Percentiles rank a stretch among this genome's conserved stretches.
phyloP scores from a whole-genome alignment of 2,797 vertebrate genomes.

The Hephaestus fuliginosus region DNA sequence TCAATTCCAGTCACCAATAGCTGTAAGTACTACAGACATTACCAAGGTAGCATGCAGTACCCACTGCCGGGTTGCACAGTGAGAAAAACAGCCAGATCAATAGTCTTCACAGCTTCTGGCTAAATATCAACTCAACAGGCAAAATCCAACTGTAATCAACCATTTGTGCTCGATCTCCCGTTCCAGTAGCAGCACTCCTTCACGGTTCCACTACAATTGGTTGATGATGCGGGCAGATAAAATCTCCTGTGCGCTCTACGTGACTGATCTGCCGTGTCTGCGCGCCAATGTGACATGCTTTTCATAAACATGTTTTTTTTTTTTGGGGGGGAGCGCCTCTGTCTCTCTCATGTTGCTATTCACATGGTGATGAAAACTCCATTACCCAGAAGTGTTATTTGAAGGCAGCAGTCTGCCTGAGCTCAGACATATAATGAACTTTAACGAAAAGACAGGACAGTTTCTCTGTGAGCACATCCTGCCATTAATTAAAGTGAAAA shows the following conservation, averaged over 20 bases:
- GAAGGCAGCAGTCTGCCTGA: conserved; percentile 43
- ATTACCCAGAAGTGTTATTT: conserved; percentile 43
- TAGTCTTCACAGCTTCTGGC: conserved; percentile 55
- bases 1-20: conserved; percentile 13
- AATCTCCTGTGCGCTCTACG: conserved; percentile 13
- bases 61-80: conserved; percentile 30
- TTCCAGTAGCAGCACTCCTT: conserved; percentile 13
- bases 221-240: conserved; percentile 15
- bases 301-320: conserved; percentile 6
- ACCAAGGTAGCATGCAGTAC: conserved; percentile 18
- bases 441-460: conserved; percentile 70
- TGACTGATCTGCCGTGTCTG: background rate
- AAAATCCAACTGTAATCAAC: conserved; percentile 57
- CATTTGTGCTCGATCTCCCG: conserved; percentile 36
- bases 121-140: conserved; percentile 57
- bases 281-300: background rate
- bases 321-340: background rate
- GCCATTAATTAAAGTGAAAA: conserved; percentile 82
- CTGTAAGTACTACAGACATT: conserved; percentile 14
- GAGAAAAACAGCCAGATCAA: conserved; percentile 45
- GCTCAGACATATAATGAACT: conserved; percentile 64
- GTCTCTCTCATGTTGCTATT: conserved; percentile 1
- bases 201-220: background rate
- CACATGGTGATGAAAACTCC: conserved; percentile 27
- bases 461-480: conserved; percentile 77